Base-by-base conservation (phyloP, 1,140 invertebrate genomes). In the Dendrolimus kikuchii region DNA sequence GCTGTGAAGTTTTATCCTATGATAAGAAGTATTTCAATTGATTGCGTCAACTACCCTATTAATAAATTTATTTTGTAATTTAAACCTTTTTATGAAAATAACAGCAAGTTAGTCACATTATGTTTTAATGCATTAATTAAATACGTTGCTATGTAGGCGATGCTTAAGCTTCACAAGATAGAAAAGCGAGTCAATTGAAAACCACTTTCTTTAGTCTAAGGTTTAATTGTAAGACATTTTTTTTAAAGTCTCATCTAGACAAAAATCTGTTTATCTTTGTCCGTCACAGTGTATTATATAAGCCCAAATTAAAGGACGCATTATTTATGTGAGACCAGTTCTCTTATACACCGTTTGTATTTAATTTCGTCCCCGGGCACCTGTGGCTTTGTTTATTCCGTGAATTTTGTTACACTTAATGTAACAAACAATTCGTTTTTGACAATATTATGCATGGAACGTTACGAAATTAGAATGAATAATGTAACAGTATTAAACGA, bases 301-400 rank as follows among this genome's bases (percentile, higher is more conserved):
- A 59, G 53, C 49, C 58, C 65, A 63, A 74, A 70, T 71, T 71
- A 71, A 68, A 70, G 62, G 62, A 57, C 57, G 55, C 61, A 74
- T 73, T 68, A 75, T 75, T 77, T 73, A 74, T 71, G 63, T 66
- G 41, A 55, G 62, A 57, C 59, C 58, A 58, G 64, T 61, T 59
- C 67, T 68, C 53, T 65, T 60, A 50, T 53, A 62, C 68, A 63
- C 50, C 44, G 51, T 63, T 60, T 59, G 64, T 73, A 73, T 75
- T 73, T 73, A 75, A 77, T 77, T 73, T 71, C 48, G 53, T 53
- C 56, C 54, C 57, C 42, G 45, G 56, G 68, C 74, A 77, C 72
- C 70, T 77, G 70, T 70, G 68, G 68, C 63, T 66, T 70, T 75
- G 74, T 77, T 73, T 77, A 77, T 77, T 69, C 69, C 62, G 49